Evolutionary conservation across 2,113 vertebrate genomes (phyloP).

Genomic region (Seriola rivoliana): DNA sequence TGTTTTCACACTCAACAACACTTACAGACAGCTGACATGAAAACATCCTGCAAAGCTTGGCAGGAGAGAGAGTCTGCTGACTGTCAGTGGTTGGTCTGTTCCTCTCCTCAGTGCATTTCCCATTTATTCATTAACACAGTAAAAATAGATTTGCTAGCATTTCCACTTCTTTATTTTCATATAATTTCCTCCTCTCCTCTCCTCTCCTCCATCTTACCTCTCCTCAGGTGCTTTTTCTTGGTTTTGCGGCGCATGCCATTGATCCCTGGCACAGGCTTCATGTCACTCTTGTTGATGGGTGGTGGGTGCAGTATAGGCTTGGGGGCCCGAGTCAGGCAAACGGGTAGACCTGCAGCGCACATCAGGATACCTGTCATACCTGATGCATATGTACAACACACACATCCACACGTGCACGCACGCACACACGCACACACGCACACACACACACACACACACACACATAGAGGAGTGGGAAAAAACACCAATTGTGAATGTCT

Average conservation of each 20-base stretch:
- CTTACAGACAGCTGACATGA: conserved; percentile 10
- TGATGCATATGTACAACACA: conserved; percentile 68
- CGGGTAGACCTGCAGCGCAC: conserved; percentile 94
- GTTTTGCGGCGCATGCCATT: conserved; percentile 95
- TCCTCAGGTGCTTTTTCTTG: conserved; percentile 95
- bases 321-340: conserved; percentile 95
- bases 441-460: conserved; percentile 42
- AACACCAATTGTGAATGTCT: conserved; percentile 36
- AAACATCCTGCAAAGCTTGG: conserved; percentile 42
- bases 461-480: conserved; percentile 48
- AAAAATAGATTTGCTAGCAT: conserved; percentile 6
- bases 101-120: neutral
- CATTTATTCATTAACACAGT: conserved; percentile 4
- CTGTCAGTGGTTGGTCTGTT: conserved; percentile 17
- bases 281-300: conserved; percentile 94
- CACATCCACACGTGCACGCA: conserved; percentile 29
- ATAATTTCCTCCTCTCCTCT: neutral
- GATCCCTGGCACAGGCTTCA: conserved; percentile 94
- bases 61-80: conserved; percentile 40
- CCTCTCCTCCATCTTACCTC: conserved; percentile 84
- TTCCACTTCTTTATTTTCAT: neutral
- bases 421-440: conserved; percentile 47
- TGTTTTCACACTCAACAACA: conserved; percentile 36
- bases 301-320: conserved; percentile 96
- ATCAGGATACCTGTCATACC: conserved; percentile 98